Evolutionary conservation across 2,888 invertebrate genomes (phyloP).

Genomic region (Taphrorychus bicolor): DNA sequence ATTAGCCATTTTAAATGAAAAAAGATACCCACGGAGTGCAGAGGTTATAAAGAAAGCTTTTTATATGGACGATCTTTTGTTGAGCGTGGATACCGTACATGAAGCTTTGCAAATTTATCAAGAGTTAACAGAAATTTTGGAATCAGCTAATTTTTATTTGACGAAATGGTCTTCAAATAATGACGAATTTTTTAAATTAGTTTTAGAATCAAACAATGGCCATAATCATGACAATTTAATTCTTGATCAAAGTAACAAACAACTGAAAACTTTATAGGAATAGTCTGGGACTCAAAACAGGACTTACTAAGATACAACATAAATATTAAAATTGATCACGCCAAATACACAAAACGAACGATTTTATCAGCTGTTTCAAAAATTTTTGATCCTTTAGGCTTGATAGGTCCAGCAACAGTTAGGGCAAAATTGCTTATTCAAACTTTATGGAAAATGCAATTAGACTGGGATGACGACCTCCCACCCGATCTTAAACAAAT

Average conservation of each 20-base stretch:
- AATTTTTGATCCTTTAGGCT: conserved; percentile 19
- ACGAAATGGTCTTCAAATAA: conserved; percentile 37
- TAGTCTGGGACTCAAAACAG: conserved; percentile 9
- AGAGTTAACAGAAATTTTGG: background rate
- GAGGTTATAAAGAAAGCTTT: too few relatives aligned
- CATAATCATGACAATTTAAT: conserved; percentile 17
- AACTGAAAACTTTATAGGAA: conserved; percentile 23
- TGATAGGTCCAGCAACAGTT: conserved; percentile 10
- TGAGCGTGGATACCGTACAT: conserved; percentile 17
- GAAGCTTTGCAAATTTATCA: conserved; percentile 8
- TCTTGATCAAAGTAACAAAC: conserved; percentile 11
- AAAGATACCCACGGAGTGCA: background rate
- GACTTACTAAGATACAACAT: background rate
- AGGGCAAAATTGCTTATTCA: conserved; percentile 11
- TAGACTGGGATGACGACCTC: conserved; percentile 13
- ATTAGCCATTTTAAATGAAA: conserved; percentile 3
- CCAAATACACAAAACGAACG: conserved; percentile 6
- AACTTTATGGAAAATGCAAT: conserved; percentile 2
- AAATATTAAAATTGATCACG: background rate
- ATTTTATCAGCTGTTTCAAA: conserved; percentile 8
- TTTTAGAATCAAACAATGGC: background rate
- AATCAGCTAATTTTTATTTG: conserved; percentile 18
- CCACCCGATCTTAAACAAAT: background rate
- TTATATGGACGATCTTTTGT: conserved; percentile 37
- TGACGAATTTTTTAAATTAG: conserved; percentile 13